Base-by-base conservation (phyloP, 2,888 invertebrate species). In the Metopia argyrocephala region DNA sequence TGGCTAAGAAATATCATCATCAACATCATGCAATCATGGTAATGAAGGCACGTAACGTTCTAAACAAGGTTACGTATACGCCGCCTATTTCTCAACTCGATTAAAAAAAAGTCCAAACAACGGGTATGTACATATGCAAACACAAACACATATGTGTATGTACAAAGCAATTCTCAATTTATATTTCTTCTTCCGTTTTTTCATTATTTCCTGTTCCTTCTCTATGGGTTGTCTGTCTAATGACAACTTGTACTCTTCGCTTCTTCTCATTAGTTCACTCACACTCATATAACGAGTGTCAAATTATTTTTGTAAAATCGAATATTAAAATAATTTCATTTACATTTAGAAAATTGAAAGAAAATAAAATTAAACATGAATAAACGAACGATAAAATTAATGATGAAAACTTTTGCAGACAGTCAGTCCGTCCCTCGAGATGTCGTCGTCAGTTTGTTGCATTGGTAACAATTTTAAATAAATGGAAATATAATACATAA, bases 1-100 rank as follows among this genome's bases (percentile, higher is more conserved):
- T n/a, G n/a, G n/a, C n/a, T n/a, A n/a, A n/a, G n/a, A n/a, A n/a
- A n/a, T n/a, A 59, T 65, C 57, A 66, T 38, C 66, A 68, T 68
- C 71, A 54, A 54, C 66, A 73, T 66, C 78, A 78, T 73, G 78
- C 78, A 64, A 73, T 70, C 68, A 54, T 64, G 73, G 68, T 76
- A 76, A 73, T 73, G 73, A 80, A 73, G 68, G 61, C 80, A 80
- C 80, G 68, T 80, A 76, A 80, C 64, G 68, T 73, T 73, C 50
- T 62, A 66, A 71, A 76, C 80, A 76, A 80, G 80, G 80, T 80
- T 80, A 80, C 66, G 64, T 73, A 62, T 76, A 80, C 76, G 73
- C 80, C 76, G 52, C 80, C 38, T 38, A 9, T 57, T 66, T 74
- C 62, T 38, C 2, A 12, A 31, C 12, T 31, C n/a, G n/a, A n/a